Evolutionary conservation across 2,113 vertebrate genomes (phyloP).

Genomic region (Rostratula benghalensis): DNA sequence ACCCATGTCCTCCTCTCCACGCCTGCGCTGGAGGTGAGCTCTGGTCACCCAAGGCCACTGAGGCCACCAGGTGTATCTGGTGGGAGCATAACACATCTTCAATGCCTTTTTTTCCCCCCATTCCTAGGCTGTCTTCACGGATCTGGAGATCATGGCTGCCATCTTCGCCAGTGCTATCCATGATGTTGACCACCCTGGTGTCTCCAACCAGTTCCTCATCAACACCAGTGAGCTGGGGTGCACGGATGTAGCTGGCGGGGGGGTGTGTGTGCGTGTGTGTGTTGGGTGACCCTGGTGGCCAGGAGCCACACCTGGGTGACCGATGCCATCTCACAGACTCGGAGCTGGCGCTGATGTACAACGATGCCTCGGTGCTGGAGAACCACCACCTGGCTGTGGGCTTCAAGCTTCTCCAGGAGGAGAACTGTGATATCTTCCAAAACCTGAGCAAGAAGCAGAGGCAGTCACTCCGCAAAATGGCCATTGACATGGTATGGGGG

Average conservation of each 20-base stretch:
- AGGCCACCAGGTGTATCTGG: background rate
- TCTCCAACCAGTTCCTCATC: constrained; percentile 95
- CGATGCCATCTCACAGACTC: constrained; percentile 75
- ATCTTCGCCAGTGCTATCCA: constrained; percentile 92
- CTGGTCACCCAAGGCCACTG: accelerated
- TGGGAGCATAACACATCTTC: accelerated
- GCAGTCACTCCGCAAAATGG: constrained; percentile 88
- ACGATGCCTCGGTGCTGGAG: constrained; percentile 89
- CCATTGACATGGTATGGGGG: constrained; percentile 86
- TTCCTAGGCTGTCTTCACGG: constrained; percentile 87
- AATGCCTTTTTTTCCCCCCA: accelerated
- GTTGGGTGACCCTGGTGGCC: background rate
- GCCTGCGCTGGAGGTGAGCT: constrained; percentile 85
- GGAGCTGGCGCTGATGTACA: constrained; percentile 92
- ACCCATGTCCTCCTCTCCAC: constrained; percentile 89
- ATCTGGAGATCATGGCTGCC: constrained; percentile 90
- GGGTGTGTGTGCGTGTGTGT: accelerated
- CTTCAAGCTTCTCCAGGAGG: constrained; percentile 91
- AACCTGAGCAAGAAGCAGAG: constrained; percentile 88
- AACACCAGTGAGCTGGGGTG: constrained; percentile 86
- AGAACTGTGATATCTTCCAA: constrained; percentile 91
- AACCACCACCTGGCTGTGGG: constrained; percentile 92
- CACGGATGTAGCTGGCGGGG: background rate
- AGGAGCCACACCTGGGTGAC: background rate
- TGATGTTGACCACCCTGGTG: constrained; percentile 91